Percentiles rank a stretch among this genome's conserved stretches.
Evolutionary conservation across 2,888 invertebrate genomes (phyloP).

Genomic region (Ochropacha duplaris): DNA sequence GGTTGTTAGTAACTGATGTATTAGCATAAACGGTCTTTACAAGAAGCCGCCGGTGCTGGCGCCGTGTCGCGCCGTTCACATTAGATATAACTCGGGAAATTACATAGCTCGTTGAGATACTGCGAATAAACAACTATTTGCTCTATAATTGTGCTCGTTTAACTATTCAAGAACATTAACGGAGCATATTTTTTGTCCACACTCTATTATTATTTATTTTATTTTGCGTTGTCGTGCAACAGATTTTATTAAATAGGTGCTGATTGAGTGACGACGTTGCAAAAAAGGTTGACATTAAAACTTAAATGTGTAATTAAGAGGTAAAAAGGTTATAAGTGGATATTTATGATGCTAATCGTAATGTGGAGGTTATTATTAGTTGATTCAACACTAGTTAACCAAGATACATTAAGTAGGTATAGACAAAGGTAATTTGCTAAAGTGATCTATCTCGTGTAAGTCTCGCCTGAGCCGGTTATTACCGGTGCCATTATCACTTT

Average conservation of each 20-base stretch:
- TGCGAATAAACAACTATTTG: slow-evolving; percentile 68
- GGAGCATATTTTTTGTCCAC: slow-evolving; percentile 41
- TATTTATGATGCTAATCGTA: neutral
- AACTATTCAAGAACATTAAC: slow-evolving; percentile 53
- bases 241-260: neutral
- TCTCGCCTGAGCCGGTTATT: slow-evolving; percentile 51
- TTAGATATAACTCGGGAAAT: slow-evolving; percentile 74
- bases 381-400: slow-evolving; percentile 42
- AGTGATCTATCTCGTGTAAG: slow-evolving; percentile 35
- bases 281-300: too few species aligned
- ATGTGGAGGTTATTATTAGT: slow-evolving; percentile 27
- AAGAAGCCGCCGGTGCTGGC: slow-evolving; percentile 73
- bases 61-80: slow-evolving; percentile 72
- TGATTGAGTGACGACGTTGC: neutral
- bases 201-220: slow-evolving; percentile 30
- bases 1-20: slow-evolving; percentile 58
- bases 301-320: neutral
- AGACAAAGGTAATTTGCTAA: slow-evolving; percentile 56
- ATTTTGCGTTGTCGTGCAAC: neutral
- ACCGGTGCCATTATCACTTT: slow-evolving; percentile 68
- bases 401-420: slow-evolving; percentile 37
- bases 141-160: slow-evolving; percentile 68
- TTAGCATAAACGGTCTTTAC: slow-evolving; percentile 74
- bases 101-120: slow-evolving; percentile 70
- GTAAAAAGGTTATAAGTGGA: slow-evolving; percentile 1